phyloP scores from a whole-genome alignment of 1,140 invertebrate genomes.

The Druon quercuslanigerum region DNA sequence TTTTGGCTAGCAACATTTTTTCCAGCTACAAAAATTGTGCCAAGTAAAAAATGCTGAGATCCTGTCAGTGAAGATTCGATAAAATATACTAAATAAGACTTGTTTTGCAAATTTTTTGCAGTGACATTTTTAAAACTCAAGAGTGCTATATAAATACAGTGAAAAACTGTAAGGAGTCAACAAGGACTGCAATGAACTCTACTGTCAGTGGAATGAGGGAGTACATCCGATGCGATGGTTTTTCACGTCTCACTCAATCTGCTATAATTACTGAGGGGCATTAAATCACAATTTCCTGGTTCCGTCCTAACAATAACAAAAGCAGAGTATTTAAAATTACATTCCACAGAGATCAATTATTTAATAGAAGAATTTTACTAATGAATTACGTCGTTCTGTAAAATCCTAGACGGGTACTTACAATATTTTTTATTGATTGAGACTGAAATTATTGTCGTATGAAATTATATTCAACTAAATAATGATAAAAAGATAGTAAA shows the following conservation, averaged over 20 bases:
- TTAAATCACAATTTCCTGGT: neutral
- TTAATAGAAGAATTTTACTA: too few relatives aligned
- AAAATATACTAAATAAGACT: too few relatives aligned
- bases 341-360: neutral
- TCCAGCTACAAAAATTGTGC: too few relatives aligned
- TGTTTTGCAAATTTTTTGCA: neutral
- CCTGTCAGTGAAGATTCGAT: too few relatives aligned
- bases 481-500: neutral
- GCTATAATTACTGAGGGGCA: constrained; percentile 5
- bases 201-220: constrained; percentile 23
- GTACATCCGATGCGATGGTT: constrained; percentile 3
- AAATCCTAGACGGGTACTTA: too few relatives aligned
- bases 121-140: constrained; percentile 20
- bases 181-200: neutral
- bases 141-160: constrained; percentile 9
- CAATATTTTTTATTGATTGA: too few relatives aligned
- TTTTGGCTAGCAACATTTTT: too few relatives aligned
- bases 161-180: constrained; percentile 4
- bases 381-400: too few relatives aligned
- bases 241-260: constrained; percentile 14
- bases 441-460: too few relatives aligned
- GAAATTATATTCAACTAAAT: neutral
- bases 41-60: too few relatives aligned
- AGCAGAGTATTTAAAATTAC: neutral
- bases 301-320: neutral